Conservation (phyloP, 2,797 vertebrate species). For the Myotis myotis region DNA sequence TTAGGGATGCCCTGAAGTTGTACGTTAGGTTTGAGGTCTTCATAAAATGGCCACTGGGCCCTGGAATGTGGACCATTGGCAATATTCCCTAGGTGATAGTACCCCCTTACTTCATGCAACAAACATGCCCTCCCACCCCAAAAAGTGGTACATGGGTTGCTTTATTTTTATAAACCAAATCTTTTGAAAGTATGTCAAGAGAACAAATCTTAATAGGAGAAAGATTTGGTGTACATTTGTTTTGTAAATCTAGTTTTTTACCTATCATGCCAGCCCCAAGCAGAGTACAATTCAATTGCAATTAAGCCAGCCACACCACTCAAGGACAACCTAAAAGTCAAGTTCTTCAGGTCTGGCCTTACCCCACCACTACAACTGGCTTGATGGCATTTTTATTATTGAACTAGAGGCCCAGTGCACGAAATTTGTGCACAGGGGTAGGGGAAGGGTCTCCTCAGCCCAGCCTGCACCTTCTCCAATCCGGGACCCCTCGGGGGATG, state of each 20-base stretch:
- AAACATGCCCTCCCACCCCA: background rate
- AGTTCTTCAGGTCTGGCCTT: background rate
- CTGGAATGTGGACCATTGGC: background rate
- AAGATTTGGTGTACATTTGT: background rate
- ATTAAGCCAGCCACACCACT: background rate
- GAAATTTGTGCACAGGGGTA: no score
- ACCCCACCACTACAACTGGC: background rate
- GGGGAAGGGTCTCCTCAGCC: no score
- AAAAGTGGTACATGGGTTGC: background rate
- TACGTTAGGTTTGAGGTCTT: background rate
- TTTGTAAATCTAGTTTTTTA: background rate
- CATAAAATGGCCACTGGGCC: background rate
- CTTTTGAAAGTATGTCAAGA: background rate
- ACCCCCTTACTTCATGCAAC: background rate
- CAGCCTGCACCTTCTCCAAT: no score
- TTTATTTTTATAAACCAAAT: conserved; percentile 12
- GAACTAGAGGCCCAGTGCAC: background rate
- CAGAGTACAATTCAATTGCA: background rate
- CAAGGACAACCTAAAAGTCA: conserved; percentile 38
- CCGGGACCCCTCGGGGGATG: no score
- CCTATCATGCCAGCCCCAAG: background rate
- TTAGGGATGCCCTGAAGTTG: background rate
- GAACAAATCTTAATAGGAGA: background rate
- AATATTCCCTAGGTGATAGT: background rate
- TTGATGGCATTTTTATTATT: background rate